Percentiles rank a stretch among this genome's conserved stretches.
These are phyloP conservation scores for Meda fulgida DNA, from an alignment of 2,797 vertebrate genomes.

Conservation along the genomic window DNA sequence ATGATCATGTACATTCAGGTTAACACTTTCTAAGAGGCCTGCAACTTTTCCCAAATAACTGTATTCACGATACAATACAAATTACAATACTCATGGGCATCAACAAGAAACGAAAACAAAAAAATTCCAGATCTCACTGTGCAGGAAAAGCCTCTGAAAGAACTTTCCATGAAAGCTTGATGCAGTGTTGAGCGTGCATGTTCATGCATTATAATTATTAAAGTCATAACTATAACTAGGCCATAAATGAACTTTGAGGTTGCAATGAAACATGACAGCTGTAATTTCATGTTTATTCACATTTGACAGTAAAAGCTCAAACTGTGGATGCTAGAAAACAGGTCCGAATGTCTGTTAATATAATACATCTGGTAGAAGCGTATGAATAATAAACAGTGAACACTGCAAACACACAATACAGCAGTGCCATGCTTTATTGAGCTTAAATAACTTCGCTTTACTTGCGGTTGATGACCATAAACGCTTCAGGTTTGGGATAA, in stretches of 20 bases:
- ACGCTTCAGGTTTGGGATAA: constrained; percentile 48
- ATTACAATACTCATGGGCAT: neutral
- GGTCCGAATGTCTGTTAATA: constrained; percentile 49
- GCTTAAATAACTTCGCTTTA: constrained; percentile 49
- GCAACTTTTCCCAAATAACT: neutral
- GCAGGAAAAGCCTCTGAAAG: neutral
- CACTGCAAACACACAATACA: constrained; percentile 48
- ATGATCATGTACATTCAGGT: neutral
- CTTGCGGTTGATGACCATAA: constrained; percentile 51
- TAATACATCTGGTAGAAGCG: constrained; percentile 47
- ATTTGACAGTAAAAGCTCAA: constrained; percentile 35
- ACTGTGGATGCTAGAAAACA: constrained; percentile 25
- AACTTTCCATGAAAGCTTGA: neutral
- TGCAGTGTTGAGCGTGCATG: neutral
- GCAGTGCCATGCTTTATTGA: constrained; percentile 52
- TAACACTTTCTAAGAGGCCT: neutral
- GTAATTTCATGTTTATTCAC: constrained; percentile 27
- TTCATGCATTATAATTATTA: neutral
- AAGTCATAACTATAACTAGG: neutral
- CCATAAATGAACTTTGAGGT: neutral
- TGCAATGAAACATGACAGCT: neutral
- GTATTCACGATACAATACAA: neutral
- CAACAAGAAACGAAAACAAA: neutral
- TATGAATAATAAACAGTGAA: constrained; percentile 58
- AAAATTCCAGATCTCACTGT: neutral